Conservation (phyloP, 2,888 invertebrate genomes). For the Pheosia gnoma region DNA sequence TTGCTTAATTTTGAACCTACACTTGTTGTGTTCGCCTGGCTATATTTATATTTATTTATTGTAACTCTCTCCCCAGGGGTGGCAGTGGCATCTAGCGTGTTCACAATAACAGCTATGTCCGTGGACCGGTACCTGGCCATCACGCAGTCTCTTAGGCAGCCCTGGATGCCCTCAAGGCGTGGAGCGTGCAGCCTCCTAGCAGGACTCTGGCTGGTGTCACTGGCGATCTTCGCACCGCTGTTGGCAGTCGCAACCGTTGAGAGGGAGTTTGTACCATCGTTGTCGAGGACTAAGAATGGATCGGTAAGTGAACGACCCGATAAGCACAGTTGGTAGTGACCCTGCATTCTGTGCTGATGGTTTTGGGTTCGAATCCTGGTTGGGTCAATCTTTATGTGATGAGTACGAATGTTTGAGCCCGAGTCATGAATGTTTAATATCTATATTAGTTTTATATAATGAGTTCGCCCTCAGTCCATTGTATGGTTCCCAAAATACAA, state of each 20-base stretch:
- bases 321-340: too few species aligned
- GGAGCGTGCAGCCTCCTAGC: constrained; percentile 86
- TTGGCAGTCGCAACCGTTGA: constrained; percentile 80
- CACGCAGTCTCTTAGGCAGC: constrained; percentile 88
- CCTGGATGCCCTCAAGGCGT: constrained; percentile 87
- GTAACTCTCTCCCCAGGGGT: constrained; percentile 81
- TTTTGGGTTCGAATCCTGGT: too few species aligned
- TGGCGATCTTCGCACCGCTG: constrained; percentile 87
- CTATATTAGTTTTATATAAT: too few species aligned
- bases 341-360: too few species aligned
- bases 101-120: constrained; percentile 91
- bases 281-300: constrained; percentile 62
- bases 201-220: constrained; percentile 86
- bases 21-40: too few species aligned
- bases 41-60: too few species aligned
- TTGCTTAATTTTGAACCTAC: too few species aligned
- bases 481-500: too few species aligned
- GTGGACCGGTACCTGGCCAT: constrained; percentile 90
- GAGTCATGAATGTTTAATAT: too few species aligned
- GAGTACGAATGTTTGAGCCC: too few species aligned
- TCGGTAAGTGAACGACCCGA: constrained; percentile 55
- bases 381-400: too few species aligned
- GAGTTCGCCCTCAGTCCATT: too few species aligned
- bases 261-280: constrained; percentile 65
- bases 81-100: constrained; percentile 91